A percentile compares a stretch with the other conserved stretches of the same genome.
Conservation (phyloP, 1,140 invertebrate genomes). For the Drosophila simulans region DNA sequence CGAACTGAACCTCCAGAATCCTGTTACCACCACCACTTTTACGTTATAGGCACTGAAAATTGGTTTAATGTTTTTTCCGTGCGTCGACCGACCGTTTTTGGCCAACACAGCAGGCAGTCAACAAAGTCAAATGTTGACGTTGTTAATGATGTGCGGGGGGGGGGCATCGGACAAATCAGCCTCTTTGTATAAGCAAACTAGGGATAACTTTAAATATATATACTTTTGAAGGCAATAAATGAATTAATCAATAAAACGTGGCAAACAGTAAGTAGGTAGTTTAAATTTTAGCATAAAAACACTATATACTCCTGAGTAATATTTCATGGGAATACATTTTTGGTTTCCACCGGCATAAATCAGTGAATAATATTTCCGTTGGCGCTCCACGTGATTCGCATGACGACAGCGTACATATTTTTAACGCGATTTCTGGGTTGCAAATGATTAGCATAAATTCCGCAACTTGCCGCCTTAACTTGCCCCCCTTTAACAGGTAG, state of each 20-base stretch:
- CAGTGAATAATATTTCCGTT: conserved; percentile 19
- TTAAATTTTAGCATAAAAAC: no score
- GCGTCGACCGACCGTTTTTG: conserved; percentile 55
- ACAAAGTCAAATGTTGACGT: conserved; percentile 80
- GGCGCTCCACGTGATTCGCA: conserved; percentile 22
- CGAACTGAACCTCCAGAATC: not conserved
- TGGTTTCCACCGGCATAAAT: conserved; percentile 16
- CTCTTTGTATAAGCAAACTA: no score
- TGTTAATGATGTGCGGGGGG: conserved; percentile 72
- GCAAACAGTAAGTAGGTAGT: not conserved
- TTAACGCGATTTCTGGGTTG: conserved; percentile 31
- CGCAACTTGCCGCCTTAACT: conserved; percentile 39
- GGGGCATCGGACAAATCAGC: no score
- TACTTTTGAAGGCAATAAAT: not conserved
- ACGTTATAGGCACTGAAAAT: conserved; percentile 71
- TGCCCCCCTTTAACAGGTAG: conserved; percentile 1
- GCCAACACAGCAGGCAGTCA: conserved; percentile 68
- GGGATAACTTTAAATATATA: not conserved
- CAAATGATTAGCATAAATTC: conserved; percentile 80
- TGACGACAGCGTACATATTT: conserved; percentile 42
- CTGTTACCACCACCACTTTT: conserved; percentile 14
- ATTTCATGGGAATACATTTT: conserved; percentile 12
- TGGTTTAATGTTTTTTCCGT: conserved; percentile 73
- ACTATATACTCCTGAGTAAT: not conserved
- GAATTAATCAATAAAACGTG: not conserved